A percentile compares a stretch with the other conserved stretches of the same genome.
Evolutionary conservation across 2,797 vertebrate species (phyloP).

Genomic region (Centropyge bicolor): DNA sequence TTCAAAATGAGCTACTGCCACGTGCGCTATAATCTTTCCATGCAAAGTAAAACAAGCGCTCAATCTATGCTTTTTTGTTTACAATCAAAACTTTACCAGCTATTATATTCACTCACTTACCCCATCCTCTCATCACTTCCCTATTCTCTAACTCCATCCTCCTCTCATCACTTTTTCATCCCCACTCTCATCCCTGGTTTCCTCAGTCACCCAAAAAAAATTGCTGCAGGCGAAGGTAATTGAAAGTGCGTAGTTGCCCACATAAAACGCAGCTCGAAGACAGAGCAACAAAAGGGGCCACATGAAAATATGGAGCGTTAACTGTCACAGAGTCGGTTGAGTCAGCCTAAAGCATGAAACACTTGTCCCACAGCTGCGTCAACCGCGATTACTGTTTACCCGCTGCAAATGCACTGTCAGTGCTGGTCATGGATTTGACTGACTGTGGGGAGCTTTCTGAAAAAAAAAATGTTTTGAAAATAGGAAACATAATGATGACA

Average conservation of each 20-base stretch:
- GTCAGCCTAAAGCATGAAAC: slow-evolving; percentile 35
- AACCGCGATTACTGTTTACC: slow-evolving; percentile 21
- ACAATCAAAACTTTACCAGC: neutral
- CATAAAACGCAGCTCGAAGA: slow-evolving; percentile 35
- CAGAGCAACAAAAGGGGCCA: slow-evolving; percentile 27
- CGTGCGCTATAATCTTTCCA: neutral
- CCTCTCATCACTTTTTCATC: slow-evolving; percentile 8
- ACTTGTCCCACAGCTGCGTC: slow-evolving; percentile 19
- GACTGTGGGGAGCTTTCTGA: neutral
- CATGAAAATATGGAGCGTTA: slow-evolving; percentile 30
- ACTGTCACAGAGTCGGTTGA: slow-evolving; percentile 11
- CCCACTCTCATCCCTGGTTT: slow-evolving; percentile 4
- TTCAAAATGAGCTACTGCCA: neutral
- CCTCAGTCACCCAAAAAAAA: slow-evolving; percentile 17
- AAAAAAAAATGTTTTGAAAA: slow-evolving; percentile 24
- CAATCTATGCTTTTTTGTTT: neutral
- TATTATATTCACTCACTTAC: neutral
- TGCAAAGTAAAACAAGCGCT: neutral
- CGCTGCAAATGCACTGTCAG: slow-evolving; percentile 22
- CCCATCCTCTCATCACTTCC: neutral
- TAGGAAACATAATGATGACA: slow-evolving; percentile 11
- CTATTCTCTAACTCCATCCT: neutral
- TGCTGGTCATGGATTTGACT: slow-evolving; percentile 22
- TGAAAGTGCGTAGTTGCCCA: slow-evolving; percentile 28
- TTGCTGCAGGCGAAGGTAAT: slow-evolving; percentile 36